These are phyloP conservation scores for Ips nitidus DNA, from an alignment of 1,140 invertebrate genomes.

Conservation along the genomic window DNA sequence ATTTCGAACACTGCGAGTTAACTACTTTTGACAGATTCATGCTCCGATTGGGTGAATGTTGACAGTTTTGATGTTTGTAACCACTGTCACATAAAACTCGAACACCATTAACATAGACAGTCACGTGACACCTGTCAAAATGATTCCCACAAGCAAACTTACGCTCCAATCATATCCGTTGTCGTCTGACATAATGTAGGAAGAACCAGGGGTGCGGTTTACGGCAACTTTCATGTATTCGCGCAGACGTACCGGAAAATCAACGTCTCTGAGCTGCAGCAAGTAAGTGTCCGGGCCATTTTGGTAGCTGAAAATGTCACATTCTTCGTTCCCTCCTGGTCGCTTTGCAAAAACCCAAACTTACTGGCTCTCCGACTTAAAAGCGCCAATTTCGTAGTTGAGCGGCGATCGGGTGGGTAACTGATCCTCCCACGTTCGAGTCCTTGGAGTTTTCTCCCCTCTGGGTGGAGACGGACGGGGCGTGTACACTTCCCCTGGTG, in stretches of 20 bases:
- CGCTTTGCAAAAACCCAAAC: conserved; percentile 49
- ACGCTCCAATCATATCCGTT: conserved; percentile 75
- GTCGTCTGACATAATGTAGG: conserved; percentile 65
- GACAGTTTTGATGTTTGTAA: too few species aligned
- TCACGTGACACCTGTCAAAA: neutral
- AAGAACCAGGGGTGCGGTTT: conserved; percentile 68
- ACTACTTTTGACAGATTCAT: too few species aligned
- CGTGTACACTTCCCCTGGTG: conserved; percentile 77
- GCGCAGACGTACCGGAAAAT: conserved; percentile 86
- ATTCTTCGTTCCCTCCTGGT: neutral
- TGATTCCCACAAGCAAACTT: conserved; percentile 43
- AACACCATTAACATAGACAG: neutral
- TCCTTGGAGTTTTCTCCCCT: conserved; percentile 49
- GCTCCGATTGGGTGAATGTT: too few species aligned
- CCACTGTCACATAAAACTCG: too few species aligned
- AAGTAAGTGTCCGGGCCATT: conserved; percentile 95
- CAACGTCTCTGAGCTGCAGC: conserved; percentile 86
- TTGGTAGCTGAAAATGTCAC: conserved; percentile 72
- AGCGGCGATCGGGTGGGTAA: conserved; percentile 75
- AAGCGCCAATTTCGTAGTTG: conserved; percentile 78
- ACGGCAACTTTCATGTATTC: conserved; percentile 92
- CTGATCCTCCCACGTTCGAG: conserved; percentile 65
- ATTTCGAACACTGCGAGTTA: too few species aligned
- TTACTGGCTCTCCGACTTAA: conserved; percentile 86
- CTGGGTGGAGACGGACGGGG: conserved; percentile 66